Evolutionary conservation across 2,797 vertebrate species (phyloP).

Genomic region (Coluber constrictor): DNA sequence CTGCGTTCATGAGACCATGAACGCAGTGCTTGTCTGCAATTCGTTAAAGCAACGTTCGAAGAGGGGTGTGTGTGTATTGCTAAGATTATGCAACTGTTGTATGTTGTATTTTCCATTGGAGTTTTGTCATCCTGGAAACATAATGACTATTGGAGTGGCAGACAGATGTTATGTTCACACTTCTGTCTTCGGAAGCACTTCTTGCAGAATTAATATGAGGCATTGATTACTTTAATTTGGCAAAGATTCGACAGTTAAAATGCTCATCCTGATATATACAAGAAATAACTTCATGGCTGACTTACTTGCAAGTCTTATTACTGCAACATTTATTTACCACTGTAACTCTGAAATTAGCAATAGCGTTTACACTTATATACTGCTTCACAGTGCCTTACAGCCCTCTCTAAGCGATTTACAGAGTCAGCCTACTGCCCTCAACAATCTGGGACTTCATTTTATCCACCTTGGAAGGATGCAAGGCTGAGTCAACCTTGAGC

Average conservation of each 20-base stretch:
- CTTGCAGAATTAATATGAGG: not conserved
- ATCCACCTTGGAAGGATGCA: not conserved
- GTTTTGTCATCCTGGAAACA: not conserved
- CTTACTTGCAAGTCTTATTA: not conserved
- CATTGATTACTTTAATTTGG: not conserved
- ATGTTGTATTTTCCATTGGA: not conserved
- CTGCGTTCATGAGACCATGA: not conserved
- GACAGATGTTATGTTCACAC: not conserved
- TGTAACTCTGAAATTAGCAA: not conserved
- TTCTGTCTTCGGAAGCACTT: not conserved
- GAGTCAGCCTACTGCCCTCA: not conserved
- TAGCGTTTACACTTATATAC: not conserved
- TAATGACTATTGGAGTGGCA: not conserved
- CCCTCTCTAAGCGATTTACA: not conserved
- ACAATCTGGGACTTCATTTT: not conserved
- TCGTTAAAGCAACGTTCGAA: not conserved
- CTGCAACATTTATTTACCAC: not conserved
- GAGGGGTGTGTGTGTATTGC: not conserved
- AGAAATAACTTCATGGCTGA: not conserved
- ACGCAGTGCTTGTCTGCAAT: not conserved
- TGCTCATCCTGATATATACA: not conserved
- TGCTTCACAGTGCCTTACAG: not conserved
- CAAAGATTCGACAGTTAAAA: not conserved
- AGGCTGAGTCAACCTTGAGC: not conserved
- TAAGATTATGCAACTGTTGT: not conserved